Base-by-base conservation (phyloP, 2,797 vertebrate species). In the Parambassis ranga region DNA sequence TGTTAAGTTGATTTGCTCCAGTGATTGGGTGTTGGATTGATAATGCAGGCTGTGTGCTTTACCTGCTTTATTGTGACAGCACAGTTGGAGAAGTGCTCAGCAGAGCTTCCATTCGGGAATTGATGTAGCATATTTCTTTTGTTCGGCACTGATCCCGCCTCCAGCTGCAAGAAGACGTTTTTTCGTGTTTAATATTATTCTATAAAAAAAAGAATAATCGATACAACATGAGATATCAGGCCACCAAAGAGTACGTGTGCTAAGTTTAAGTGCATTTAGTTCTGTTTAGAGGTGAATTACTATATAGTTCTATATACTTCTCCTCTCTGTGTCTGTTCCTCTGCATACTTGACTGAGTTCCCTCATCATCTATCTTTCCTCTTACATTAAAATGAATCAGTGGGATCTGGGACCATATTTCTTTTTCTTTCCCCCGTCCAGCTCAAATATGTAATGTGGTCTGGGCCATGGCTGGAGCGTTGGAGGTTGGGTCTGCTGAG, bases 61-160 rank as follows among this genome's bases (percentile, higher is more conserved):
- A 57, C 49, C 50, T 71, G 60, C 23, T 20, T 41, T 33, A 35
- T 47, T 74, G 46, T 80, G 83, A 78, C 79, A 76, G 77, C 65
- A 62, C 24, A 0, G 15, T 50, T 16, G 44, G 30, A 65, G 64
- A 50, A 46, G 48, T 23, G 30, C 46, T 65, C 52, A 16, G 50
- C 42, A 27, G 18, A 60, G 41, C 31, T 51, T 30, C 13, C 9
- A 32, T 38, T 23, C 26, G 15, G 41, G 75, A 56, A 84, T 70
- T 78, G 77, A 85, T 90, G n/a, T n/a, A n/a, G n/a, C 71, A 7
- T 31, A 55, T 76, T 86, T 88, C 83, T 82, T 90, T 89, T 89
- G 83, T 89, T 90, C 79, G 8, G 24, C 66, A 64, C 62, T 82
- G 79, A 86, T 69, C 79, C 87, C 79, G 78, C 87, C 84, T 83